Conservation (phyloP, 2,888 invertebrate species). For the Stictocephala bisonia region DNA sequence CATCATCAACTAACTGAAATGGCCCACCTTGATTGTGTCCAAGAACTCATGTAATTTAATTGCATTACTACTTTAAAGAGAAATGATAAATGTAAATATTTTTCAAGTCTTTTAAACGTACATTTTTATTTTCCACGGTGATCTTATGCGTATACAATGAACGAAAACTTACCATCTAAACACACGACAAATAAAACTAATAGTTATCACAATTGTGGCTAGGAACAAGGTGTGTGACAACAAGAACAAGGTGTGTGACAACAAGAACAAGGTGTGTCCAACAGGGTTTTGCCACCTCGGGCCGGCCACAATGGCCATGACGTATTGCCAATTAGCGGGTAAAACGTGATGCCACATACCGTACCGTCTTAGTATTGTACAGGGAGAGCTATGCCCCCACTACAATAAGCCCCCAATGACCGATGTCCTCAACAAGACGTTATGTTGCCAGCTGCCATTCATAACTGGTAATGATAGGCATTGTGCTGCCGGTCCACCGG, state of each 20-base stretch:
- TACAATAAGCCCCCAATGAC: constrained; percentile 24
- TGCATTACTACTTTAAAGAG: too few relatives aligned
- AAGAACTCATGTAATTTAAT: too few relatives aligned
- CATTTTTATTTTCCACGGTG: too few relatives aligned
- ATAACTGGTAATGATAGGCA: constrained; percentile 24
- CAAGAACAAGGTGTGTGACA: too few relatives aligned
- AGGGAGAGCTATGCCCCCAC: constrained; percentile 12
- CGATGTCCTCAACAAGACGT: constrained; percentile 20
- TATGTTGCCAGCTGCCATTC: constrained; percentile 30
- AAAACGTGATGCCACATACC: constrained; percentile 31
- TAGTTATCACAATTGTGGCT: too few relatives aligned
- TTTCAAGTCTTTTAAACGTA: too few relatives aligned
- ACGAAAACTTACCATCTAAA: too few relatives aligned
- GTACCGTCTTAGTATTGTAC: constrained; percentile 16
- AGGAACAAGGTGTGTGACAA: too few relatives aligned
- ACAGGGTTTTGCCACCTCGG: constrained; percentile 1
- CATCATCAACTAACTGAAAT: too few relatives aligned
- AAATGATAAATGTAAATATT: too few relatives aligned
- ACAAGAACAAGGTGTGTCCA: not conserved
- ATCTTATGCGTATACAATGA: too few relatives aligned
- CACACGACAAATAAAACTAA: not conserved
- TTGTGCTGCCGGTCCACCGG: not conserved
- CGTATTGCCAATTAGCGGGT: constrained; percentile 29
- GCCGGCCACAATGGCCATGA: constrained; percentile 1
- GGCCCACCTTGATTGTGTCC: too few relatives aligned